Base-by-base conservation (phyloP, 2,888 invertebrate genomes). In the Cancer borealis region DNA sequence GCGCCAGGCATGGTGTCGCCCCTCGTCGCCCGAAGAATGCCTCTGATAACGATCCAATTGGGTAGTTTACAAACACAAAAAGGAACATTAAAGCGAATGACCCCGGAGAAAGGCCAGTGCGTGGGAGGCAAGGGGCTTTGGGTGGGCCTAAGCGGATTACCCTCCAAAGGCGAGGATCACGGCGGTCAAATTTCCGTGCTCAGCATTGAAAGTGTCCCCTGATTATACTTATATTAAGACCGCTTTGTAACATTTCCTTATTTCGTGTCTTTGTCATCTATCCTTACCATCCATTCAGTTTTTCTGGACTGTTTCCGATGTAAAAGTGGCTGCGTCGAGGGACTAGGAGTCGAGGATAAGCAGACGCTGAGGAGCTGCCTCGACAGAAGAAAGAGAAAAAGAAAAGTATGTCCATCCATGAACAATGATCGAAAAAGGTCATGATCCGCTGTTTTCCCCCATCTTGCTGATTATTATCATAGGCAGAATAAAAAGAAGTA, bases 61-160 rank as follows among this genome's bases (percentile, higher is more conserved):
- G 92, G 26, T 79, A 92, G 46, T 73, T 92, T 79, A 92, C 92
- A 92, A 47, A 79, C 92, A 92, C 92, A 92, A 92, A 92, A 79
- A 47, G 79, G 73, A 79, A 79, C 92, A 92, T 92, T 92, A 92
- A 79, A 92, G 73, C 47, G 73, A 73, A 92, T 92, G 92, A 26
- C n/a, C 45, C 39, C 60, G 60, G 84, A 47, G 92, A 92, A 92
- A 73, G 92, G 92, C 21, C 66, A 10, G 92, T 54, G 91, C 66
- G 91, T 91, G 91, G 79, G 92, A 92, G 92, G 92, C 14, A 21
- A 66, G 47, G 12, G 92, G 45, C 60, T 60, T 91, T 66, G 91
- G 17, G 46, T n/a, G 47, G 88, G 89, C 54, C 17, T n/a, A 90
- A 90, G 89, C 49, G 26, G 89, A 90, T 90, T 54, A 90, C 54